A percentile compares a stretch with the other conserved stretches of the same genome.
Conservation (phyloP, 2,113 vertebrate genomes). For the Syngnathus typhle region DNA sequence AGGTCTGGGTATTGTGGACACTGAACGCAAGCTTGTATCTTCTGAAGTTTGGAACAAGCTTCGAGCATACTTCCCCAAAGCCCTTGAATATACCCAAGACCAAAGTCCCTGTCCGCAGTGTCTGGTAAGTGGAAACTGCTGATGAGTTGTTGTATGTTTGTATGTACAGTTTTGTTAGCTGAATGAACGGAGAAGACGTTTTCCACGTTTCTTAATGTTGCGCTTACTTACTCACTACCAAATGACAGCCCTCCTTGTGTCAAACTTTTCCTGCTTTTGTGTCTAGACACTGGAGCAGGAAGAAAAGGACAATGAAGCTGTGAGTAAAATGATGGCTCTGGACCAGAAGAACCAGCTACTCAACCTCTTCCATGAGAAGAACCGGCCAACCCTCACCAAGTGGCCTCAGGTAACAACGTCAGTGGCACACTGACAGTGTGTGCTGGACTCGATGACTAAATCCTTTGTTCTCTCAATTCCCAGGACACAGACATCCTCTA, state of each 20-base stretch:
- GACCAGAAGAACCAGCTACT: constrained; percentile 91
- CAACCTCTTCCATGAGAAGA: constrained; percentile 94
- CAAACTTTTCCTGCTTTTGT: constrained; percentile 1
- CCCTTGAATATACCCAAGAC: constrained; percentile 80
- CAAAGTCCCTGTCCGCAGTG: constrained; percentile 86
- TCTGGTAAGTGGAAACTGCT: constrained; percentile 69
- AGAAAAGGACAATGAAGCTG: constrained; percentile 90
- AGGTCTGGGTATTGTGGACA: constrained; percentile 83
- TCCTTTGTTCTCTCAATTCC: constrained; percentile 29
- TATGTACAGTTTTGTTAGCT: too few relatives aligned
- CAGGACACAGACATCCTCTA: constrained; percentile 88
- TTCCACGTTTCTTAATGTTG: too few relatives aligned
- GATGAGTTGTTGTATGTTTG: too few relatives aligned
- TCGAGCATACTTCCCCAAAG: constrained; percentile 85
- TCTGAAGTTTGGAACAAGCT: constrained; percentile 88
- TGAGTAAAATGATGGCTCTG: constrained; percentile 94
- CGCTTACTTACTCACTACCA: too few relatives aligned
- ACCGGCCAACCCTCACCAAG: constrained; percentile 81
- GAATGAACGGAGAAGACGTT: too few relatives aligned
- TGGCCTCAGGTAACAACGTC: constrained; percentile 90
- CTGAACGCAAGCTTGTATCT: constrained; percentile 84
- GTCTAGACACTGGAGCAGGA: constrained; percentile 87
- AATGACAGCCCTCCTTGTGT: not conserved
- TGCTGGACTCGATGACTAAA: not conserved
- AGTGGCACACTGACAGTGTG: too few relatives aligned